These are phyloP conservation scores for Megaceryle maxima DNA, from an alignment of 2,113 vertebrate species.

Conservation along the genomic window DNA sequence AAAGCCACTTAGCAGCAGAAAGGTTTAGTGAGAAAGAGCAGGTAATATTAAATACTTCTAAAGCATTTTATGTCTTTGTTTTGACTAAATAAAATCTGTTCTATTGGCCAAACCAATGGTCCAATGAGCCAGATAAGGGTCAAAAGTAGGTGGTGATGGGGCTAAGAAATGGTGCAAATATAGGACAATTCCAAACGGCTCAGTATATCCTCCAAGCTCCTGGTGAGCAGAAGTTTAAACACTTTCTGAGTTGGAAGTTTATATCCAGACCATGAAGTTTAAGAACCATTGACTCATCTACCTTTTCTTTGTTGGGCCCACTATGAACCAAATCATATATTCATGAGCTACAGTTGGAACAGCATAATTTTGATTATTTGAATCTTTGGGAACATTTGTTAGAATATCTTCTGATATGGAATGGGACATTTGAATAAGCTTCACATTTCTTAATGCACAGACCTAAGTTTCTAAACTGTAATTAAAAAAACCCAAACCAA, in stretches of 20 bases:
- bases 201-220: not conserved
- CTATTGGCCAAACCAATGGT: not conserved
- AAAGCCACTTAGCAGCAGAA: conserved; percentile 57
- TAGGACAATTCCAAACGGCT: not conserved
- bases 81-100: not conserved
- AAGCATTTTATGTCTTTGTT: conserved; percentile 13
- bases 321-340: not conserved
- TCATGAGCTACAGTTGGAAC: not conserved
- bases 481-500: not conserved
- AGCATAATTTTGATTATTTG: not conserved
- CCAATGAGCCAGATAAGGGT: not conserved
- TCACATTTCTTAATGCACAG: not conserved
- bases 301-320: not conserved
- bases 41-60: conserved; percentile 46
- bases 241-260: not conserved
- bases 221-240: not conserved
- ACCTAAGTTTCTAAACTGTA: conserved; percentile 46
- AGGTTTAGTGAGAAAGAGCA: conserved; percentile 57
- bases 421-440: not conserved
- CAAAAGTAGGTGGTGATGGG: not conserved
- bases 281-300: not conserved
- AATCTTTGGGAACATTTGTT: not conserved
- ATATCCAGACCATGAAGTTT: not conserved
- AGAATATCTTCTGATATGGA: not conserved
- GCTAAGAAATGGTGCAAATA: not conserved